Percentiles rank a stretch among this genome's conserved stretches.
Conservation (phyloP, 2,888 invertebrate species). For the Drosophila macrospina region DNA sequence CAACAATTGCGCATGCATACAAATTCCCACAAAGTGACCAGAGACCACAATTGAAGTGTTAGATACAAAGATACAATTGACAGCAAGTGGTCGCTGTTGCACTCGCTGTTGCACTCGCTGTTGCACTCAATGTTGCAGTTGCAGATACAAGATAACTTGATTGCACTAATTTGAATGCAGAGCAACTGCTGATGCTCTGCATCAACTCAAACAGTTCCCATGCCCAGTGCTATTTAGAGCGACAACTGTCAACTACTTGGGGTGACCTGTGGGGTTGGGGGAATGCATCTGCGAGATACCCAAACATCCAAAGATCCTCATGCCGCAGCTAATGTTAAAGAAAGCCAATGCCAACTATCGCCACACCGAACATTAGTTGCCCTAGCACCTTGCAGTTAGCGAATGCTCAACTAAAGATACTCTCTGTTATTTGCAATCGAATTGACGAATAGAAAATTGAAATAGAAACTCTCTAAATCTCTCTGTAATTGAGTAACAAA, state of each 20-base stretch:
- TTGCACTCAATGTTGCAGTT: constrained; percentile 64
- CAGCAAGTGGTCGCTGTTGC: constrained; percentile 60
- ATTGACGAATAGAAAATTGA: no score
- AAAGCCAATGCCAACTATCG: constrained; percentile 10
- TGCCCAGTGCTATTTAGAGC: constrained; percentile 67
- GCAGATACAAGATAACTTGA: constrained; percentile 79
- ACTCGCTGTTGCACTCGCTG: constrained; percentile 63
- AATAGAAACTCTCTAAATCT: no score
- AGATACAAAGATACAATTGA: constrained; percentile 78
- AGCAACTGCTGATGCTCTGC: constrained; percentile 28
- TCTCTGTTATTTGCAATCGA: no score
- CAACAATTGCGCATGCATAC: constrained; percentile 59
- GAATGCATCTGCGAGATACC: constrained; percentile 19
- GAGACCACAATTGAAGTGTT: constrained; percentile 73
- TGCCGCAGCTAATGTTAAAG: constrained; percentile 30
- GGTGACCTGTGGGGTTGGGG: constrained; percentile 23
- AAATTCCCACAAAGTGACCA: constrained; percentile 72
- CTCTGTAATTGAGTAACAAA: no score
- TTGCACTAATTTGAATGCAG: constrained; percentile 80
- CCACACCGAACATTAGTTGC: background rate
- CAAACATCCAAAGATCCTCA: constrained; percentile 45
- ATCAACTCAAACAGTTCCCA: constrained; percentile 57
- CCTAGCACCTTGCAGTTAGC: background rate
- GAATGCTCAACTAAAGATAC: background rate
- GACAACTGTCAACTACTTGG: constrained; percentile 46